A percentile compares a stretch with the other conserved stretches of the same genome.
Evolutionary conservation across 2,888 invertebrate species (phyloP).

Genomic region (Salpingus planirostris): DNA sequence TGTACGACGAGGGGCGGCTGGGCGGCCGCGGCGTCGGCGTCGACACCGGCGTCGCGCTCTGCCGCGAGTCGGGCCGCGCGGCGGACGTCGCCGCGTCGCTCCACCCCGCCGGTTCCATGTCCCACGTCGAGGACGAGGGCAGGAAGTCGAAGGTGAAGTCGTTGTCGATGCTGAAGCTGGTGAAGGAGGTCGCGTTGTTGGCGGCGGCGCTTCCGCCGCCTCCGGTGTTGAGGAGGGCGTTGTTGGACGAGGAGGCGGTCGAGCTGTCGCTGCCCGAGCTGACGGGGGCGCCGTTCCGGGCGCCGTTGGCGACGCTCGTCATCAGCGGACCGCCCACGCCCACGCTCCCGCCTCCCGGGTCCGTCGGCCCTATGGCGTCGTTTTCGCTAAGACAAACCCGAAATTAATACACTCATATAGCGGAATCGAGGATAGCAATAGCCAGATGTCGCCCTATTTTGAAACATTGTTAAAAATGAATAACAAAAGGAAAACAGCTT

Average conservation of each 20-base stretch:
- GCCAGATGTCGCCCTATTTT: too few relatives aligned
- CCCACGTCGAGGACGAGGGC: slow-evolving; percentile 51
- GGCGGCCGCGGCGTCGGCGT: slow-evolving; percentile 54
- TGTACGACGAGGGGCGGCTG: slow-evolving; percentile 40
- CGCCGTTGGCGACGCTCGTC: slow-evolving; percentile 64
- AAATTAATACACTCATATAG: background rate
- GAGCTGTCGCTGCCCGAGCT: slow-evolving; percentile 31
- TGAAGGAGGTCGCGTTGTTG: slow-evolving; percentile 19
- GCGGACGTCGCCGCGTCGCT: slow-evolving; percentile 35
- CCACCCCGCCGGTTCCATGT: slow-evolving; percentile 38
- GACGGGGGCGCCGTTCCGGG: slow-evolving; percentile 32
- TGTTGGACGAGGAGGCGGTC: slow-evolving; percentile 25
- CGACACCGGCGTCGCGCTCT: slow-evolving; percentile 50
- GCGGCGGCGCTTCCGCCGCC: slow-evolving; percentile 5
- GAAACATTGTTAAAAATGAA: slow-evolving; percentile 3
- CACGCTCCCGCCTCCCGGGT: slow-evolving; percentile 30
- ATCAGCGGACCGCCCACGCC: slow-evolving; percentile 61
- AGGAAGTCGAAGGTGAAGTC: slow-evolving; percentile 42
- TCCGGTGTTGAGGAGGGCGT: slow-evolving; percentile 24
- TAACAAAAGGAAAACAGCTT: background rate
- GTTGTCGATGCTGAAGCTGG: slow-evolving; percentile 36
- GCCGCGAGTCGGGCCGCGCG: slow-evolving; percentile 55
- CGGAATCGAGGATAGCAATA: too few relatives aligned
- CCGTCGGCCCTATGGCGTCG: slow-evolving; percentile 32
- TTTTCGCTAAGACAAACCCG: slow-evolving; percentile 28